Evolutionary conservation across 2,888 invertebrate genomes (phyloP), one percentile per base, ranked within the genome.

Genomic region (Stenolophus ochropezus): DNA sequence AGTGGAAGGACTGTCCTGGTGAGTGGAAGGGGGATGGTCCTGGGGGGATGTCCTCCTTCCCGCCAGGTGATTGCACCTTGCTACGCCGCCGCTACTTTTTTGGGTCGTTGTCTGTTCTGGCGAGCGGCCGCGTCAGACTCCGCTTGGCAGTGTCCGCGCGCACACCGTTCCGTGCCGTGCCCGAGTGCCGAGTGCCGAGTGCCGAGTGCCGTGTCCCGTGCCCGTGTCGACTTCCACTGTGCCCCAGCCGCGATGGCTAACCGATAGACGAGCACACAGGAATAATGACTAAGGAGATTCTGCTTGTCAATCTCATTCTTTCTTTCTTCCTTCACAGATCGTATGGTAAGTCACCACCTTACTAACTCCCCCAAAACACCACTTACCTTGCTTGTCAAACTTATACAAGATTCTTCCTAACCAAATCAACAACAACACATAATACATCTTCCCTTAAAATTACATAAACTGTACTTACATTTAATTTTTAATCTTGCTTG

Each of bases 281-380:
- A 42, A 42, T 42, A 42, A 42, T 42, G 33, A 42, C 33, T 42
- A 42, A 42, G 33, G 33, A 42, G 33, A 42, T 42, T 11, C 8
- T 42, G 33, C 8, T 42, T 11, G 33, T 42, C 33, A 51, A 51
- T 18, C 16, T 18, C 14, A 51, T 51, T 16, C 51, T 51, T 18
- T 51, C 51, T 51, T 51, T 42, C 51, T 51, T 51, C 33, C 51
- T 51, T 18, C 16, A 18, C 6, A 51, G 51, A 51, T 58, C 80
- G 47, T 56, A 80, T 58, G 80, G 80, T 80, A 23, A 80, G 80
- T 80, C 11, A 5, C 16, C 1, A 21, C 21, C 20, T 4, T 11
- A 8, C 33, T 42, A 42, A 2, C 0, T 11, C 33, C 33, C 33
- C 11, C 8, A 11, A 42, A 42, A 8, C 2, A 1, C 1, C 2